These are phyloP conservation scores for Yoshiicerus persimilis DNA, from an alignment of 1,140 invertebrate species.

Conservation along the genomic window DNA sequence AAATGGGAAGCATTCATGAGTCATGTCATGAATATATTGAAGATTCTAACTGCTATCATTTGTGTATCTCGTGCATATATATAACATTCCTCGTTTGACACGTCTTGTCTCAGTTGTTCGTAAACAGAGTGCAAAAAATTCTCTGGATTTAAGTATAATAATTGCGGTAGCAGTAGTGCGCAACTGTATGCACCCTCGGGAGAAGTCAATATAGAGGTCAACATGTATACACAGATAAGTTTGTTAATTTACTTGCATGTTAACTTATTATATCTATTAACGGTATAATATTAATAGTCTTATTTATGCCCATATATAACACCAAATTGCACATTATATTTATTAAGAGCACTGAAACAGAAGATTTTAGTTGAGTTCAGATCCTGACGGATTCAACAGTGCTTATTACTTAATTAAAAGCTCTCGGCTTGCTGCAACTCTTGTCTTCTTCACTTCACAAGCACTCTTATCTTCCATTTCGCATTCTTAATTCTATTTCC, in stretches of 20 bases:
- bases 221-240: too few species aligned
- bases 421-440: background rate
- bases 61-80: too few species aligned
- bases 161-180: background rate
- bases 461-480: too few species aligned
- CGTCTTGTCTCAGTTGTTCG: background rate
- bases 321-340: too few species aligned
- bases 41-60: too few species aligned
- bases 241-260: too few species aligned
- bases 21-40: too few species aligned
- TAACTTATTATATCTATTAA: too few species aligned
- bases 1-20: background rate
- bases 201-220: background rate
- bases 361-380: background rate
- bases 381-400: background rate
- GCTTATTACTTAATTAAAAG: background rate
- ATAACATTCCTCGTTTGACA: too few species aligned
- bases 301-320: too few species aligned
- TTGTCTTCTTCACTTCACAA: background rate
- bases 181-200: background rate
- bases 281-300: too few species aligned
- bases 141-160: background rate
- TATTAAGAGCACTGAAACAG: too few species aligned
- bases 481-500: background rate
- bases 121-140: background rate